Conservation (phyloP, 1,140 invertebrate genomes). For the Teleopsis dalmanni region DNA sequence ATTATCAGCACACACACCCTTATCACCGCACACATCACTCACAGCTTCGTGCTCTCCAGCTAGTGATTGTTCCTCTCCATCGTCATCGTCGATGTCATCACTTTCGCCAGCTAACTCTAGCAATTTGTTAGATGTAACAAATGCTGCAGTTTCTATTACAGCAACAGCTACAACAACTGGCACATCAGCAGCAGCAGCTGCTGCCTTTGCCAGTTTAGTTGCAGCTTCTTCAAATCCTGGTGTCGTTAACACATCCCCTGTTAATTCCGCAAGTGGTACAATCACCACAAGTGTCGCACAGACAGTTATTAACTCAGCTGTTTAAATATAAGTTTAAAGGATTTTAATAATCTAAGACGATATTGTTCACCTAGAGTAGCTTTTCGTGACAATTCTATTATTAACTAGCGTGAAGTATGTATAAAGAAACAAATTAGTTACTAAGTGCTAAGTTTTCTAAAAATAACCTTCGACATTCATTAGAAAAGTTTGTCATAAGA, state of each 20-base stretch:
- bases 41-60: constrained; percentile 36
- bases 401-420: too few relatives aligned
- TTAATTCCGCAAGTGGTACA: constrained; percentile 17
- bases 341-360: too few relatives aligned
- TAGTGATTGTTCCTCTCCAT: constrained; percentile 38
- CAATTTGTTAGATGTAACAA: constrained; percentile 18
- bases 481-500: too few relatives aligned
- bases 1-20: constrained; percentile 18
- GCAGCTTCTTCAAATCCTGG: constrained; percentile 5
- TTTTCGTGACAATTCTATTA: too few relatives aligned
- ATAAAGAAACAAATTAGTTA: too few relatives aligned
- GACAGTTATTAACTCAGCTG: constrained; percentile 38
- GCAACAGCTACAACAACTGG: constrained; percentile 25
- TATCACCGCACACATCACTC: constrained; percentile 38
- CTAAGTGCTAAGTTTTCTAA: too few relatives aligned
- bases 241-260: constrained; percentile 16
- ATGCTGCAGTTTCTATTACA: constrained; percentile 28
- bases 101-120: constrained; percentile 33
- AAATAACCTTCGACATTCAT: too few relatives aligned
- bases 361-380: too few relatives aligned
- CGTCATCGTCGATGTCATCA: constrained; percentile 38
- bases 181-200: constrained; percentile 16
- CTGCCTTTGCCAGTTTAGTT: constrained; percentile 24
- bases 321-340: constrained; percentile 19
- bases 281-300: constrained; percentile 19